phyloP scores from a whole-genome alignment of 2,113 vertebrate genomes.

The Callopanchax toddi region DNA sequence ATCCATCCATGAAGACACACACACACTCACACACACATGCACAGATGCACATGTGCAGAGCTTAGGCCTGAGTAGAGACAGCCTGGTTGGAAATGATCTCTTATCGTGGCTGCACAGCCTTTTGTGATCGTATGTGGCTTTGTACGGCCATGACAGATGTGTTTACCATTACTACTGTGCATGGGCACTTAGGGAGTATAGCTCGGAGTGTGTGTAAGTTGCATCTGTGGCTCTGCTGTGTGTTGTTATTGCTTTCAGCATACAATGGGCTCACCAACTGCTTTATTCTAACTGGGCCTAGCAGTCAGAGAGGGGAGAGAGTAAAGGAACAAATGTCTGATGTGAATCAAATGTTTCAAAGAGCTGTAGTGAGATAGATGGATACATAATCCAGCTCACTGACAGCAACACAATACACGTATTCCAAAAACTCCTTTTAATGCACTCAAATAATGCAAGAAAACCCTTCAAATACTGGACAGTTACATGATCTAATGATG shows the following conservation, averaged over 20 bases:
- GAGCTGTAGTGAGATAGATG: slow-evolving; percentile 17
- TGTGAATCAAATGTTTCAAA: slow-evolving; percentile 51
- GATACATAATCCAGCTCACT: slow-evolving; percentile 6
- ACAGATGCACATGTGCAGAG: slow-evolving; percentile 16
- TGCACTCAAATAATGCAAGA: too few species aligned
- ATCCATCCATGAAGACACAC: slow-evolving; percentile 24
- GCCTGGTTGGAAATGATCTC: slow-evolving; percentile 48
- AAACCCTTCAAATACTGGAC: too few species aligned
- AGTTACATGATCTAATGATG: too few species aligned
- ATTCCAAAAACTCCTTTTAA: too few species aligned
- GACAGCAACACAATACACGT: slow-evolving; percentile 26
- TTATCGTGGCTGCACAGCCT: slow-evolving; percentile 60
- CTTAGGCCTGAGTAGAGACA: slow-evolving; percentile 55
- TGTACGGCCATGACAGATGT: slow-evolving; percentile 54
- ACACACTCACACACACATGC: neutral
- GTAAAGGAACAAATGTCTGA: slow-evolving; percentile 61
- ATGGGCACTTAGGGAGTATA: slow-evolving; percentile 42
- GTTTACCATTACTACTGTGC: slow-evolving; percentile 39
- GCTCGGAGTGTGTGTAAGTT: slow-evolving; percentile 19
- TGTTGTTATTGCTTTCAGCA: slow-evolving; percentile 59
- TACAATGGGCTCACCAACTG: slow-evolving; percentile 60
- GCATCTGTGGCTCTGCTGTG: slow-evolving; percentile 52
- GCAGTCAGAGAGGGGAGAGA: slow-evolving; percentile 50
- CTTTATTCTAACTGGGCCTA: slow-evolving; percentile 41
- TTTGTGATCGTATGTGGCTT: slow-evolving; percentile 55